Base-by-base conservation (phyloP, 1,140 invertebrate genomes). In the Leptopilina boulardi region DNA sequence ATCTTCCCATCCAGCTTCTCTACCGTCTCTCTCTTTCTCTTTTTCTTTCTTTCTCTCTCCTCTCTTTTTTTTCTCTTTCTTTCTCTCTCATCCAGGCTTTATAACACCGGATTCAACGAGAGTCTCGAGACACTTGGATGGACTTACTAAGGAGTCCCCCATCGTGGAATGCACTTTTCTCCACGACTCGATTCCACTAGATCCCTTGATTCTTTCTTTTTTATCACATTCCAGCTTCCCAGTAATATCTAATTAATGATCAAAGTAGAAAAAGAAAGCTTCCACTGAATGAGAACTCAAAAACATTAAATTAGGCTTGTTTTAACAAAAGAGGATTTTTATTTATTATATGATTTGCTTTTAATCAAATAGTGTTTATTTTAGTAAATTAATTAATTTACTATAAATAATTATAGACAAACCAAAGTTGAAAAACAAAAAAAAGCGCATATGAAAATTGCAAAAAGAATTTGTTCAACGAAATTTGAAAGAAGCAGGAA, bases 161-260 rank as follows among this genome's bases (percentile, higher is more conserved):
- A 80, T 76, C 80, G 72, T 73, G 76, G 80, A 83, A 82, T 83
- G 78, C 80, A 83, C 77, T 82, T 83, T 82, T 83, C 82, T 81
- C 77, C 77, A 81, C 77, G 79, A 83, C 82, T 83, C 82, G 82
- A 79, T 82, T 80, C 82, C 78, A 77, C 79, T 79, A 79, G 75
- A 72, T 84, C 81, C 77, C 77, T 75, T 82, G 78, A 77, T 82
- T 79, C 77, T 71, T 51, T 76, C 74, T 66, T 80, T 70, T 70
- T 77, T 79, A 74, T 70, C 79, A 77, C 75, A 80, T 78, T 73
- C 70, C 59, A 59, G 71, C 59, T 73, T 59, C 23, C 44, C 59
- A n/a, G 59, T 66, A 66, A 66, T 66, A 66, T 66, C 59, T 66
- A 66, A 66, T 66, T 66, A 66, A 66, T 66, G 59, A 66, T 66